Evolutionary conservation across 2,888 invertebrate species (phyloP), one percentile per base, ranked within the genome.

Genomic region (Melitaea athalia): DNA sequence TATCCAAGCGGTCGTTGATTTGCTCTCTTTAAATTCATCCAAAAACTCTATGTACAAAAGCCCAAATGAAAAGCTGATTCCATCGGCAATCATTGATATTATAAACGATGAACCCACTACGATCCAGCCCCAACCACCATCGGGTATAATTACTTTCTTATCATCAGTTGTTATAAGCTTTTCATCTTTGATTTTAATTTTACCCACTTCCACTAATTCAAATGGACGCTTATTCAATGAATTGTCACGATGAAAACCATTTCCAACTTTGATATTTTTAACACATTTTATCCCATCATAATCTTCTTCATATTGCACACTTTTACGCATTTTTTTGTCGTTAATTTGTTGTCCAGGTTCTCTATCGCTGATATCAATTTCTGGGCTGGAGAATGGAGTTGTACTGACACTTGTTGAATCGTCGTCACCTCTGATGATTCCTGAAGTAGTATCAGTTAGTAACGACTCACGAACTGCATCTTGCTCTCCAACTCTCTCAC

Each of bases 11-110:
- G 98, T 98, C 59, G 95, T 96, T 6, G 97, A 95, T 78, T 97
- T 97, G 53, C 96, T 96, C 43, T 96, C 96, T 67, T 94, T 91
- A 83, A 98, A 99, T 79, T 97, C 96, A 59, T 95, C 93, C 59
- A 97, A 90, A 78, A 98, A 95, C 79, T 98, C 96, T 0, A 96
- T 95, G 81, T 96, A 98, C 10, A 99, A 93, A 17, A 98, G 92
- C 0, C 99, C 99, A 84, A 98, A 98, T 0, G 98, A 97, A 85
- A 98, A 98, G 63, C 97, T 97, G 67, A 98, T 95, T 0, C 99
- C 99, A 85, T 99, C 99, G 50, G 98, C 97, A 61, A 99, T 96
- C 91, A 98, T 95, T 24, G 98, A 98, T 68, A 98, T 95, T 53
- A 97, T 84, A 75, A 99, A 95, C 0, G 98, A 97, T 5, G 98